These are phyloP conservation scores for Pogonus chalceus DNA, from an alignment of 1,140 invertebrate genomes.

Conservation along the genomic window DNA sequence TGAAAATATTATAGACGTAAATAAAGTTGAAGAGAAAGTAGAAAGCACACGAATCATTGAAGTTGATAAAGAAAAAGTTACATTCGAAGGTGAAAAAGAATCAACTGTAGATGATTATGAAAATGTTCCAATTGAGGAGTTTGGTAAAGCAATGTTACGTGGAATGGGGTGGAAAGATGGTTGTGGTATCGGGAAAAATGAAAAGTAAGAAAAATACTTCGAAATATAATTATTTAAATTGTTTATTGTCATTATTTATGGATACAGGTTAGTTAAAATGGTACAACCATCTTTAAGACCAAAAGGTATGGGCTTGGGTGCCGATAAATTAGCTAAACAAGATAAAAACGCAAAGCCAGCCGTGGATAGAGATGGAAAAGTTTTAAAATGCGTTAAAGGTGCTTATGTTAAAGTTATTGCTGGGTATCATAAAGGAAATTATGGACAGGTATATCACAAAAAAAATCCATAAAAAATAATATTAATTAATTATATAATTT, in stretches of 20 bases:
- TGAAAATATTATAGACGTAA: constrained; percentile 21
- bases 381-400: constrained; percentile 42
- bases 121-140: constrained; percentile 73
- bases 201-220: constrained; percentile 30
- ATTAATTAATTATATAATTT: constrained; percentile 11
- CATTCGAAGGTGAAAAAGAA: constrained; percentile 47
- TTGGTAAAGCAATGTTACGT: constrained; percentile 82
- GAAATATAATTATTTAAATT: neutral
- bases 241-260: neutral
- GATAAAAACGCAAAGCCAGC: constrained; percentile 35
- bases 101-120: constrained; percentile 84
- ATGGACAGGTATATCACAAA: constrained; percentile 59
- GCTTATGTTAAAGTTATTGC: constrained; percentile 59
- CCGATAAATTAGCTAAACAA: constrained; percentile 55
- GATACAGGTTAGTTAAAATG: neutral
- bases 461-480: constrained; percentile 7
- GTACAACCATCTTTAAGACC: constrained; percentile 54
- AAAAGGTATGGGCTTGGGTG: constrained; percentile 86
- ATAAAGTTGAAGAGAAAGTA: constrained; percentile 39
- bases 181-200: constrained; percentile 56
- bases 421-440: constrained; percentile 63
- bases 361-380: constrained; percentile 38
- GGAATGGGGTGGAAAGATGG: constrained; percentile 89
- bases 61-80: constrained; percentile 38
- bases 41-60: constrained; percentile 46